phyloP scores from a whole-genome alignment of 1,140 invertebrate species.

The Halesus radiatus region DNA sequence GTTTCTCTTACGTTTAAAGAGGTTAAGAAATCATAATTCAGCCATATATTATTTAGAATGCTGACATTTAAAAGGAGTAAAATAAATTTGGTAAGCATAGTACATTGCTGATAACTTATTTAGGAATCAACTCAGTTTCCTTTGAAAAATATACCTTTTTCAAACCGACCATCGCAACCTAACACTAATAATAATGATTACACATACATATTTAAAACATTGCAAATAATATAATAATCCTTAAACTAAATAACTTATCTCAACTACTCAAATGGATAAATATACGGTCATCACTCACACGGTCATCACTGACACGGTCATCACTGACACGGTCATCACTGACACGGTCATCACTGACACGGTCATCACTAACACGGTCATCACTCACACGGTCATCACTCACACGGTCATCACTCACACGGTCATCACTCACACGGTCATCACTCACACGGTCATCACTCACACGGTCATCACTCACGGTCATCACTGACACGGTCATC shows the following conservation, averaged over 20 bases:
- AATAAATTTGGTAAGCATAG: slow-evolving; percentile 26
- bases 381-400: slow-evolving; percentile 26
- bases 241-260: slow-evolving; percentile 22
- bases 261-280: not conserved
- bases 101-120: not conserved
- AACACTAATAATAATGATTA: not conserved
- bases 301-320: slow-evolving; percentile 19
- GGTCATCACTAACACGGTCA: slow-evolving; percentile 19
- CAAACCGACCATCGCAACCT: not conserved
- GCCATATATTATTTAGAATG: not conserved
- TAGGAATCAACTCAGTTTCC: not conserved
- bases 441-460: slow-evolving; percentile 26
- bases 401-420: slow-evolving; percentile 20
- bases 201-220: not conserved
- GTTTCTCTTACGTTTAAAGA: not conserved
- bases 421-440: slow-evolving; percentile 19
- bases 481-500: slow-evolving; percentile 26
- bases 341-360: slow-evolving; percentile 20
- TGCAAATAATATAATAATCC: slow-evolving; percentile 16
- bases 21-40: not conserved
- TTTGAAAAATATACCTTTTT: slow-evolving; percentile 15
- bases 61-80: not conserved
- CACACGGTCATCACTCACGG: slow-evolving; percentile 15
- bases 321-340: slow-evolving; percentile 26
- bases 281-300: slow-evolving; percentile 20